Evolutionary conservation across 2,113 vertebrate genomes (phyloP).

Genomic region (Sebastes fasciatus): DNA sequence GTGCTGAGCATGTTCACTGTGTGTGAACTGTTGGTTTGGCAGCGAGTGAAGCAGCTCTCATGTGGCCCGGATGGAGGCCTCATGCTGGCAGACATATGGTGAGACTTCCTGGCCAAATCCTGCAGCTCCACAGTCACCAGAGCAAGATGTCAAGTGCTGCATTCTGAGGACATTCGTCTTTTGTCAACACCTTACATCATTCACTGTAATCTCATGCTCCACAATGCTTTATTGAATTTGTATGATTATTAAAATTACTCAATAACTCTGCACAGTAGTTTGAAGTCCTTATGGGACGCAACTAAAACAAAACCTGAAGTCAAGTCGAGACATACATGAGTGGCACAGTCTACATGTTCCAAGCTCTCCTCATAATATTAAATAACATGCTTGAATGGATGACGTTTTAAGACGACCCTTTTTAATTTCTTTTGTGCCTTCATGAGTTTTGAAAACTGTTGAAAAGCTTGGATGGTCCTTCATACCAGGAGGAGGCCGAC

Average conservation of each 20-base stretch:
- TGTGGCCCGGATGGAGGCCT: slow-evolving; percentile 39
- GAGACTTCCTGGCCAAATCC: slow-evolving; percentile 45
- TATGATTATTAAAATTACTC: neutral
- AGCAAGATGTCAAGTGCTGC: slow-evolving; percentile 37
- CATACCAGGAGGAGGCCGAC: no score
- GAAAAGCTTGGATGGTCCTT: no score
- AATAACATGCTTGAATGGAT: no score
- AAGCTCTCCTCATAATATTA: neutral
- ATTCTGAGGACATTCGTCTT: slow-evolving; percentile 18
- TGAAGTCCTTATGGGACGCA: neutral
- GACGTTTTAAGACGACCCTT: no score
- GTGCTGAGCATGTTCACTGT: slow-evolving; percentile 25
- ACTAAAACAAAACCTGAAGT: neutral
- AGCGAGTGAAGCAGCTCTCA: slow-evolving; percentile 33
- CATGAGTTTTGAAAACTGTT: no score
- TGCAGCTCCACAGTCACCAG: slow-evolving; percentile 33
- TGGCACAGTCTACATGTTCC: neutral
- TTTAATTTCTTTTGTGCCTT: no score
- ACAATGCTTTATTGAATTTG: neutral
- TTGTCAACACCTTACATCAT: neutral
- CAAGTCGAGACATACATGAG: neutral
- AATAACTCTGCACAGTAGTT: no score
- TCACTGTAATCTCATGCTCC: no score
- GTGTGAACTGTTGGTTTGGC: slow-evolving; percentile 49
- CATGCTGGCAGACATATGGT: slow-evolving; percentile 62